phyloP scores from a whole-genome alignment of 2,888 invertebrate species.

The Teleiodes luculella region DNA sequence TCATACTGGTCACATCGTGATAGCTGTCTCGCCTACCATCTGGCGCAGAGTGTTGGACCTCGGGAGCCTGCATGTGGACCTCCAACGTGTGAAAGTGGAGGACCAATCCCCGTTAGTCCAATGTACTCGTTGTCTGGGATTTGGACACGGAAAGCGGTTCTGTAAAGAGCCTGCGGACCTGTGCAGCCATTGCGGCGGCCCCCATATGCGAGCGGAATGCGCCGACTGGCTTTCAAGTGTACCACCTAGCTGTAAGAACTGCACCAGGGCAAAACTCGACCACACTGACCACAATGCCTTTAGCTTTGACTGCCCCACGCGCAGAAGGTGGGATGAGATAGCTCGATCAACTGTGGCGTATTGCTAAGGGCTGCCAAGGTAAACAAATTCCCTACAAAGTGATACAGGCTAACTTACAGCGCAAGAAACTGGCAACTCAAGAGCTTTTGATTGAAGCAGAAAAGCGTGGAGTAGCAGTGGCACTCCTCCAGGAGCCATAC shows the following conservation, averaged over 20 bases:
- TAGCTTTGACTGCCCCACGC: not conserved
- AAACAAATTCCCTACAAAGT: no score
- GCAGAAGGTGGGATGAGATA: not conserved
- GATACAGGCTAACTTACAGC: conserved; percentile 10
- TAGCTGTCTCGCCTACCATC: not conserved
- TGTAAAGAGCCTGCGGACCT: not conserved
- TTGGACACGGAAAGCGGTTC: conserved; percentile 6
- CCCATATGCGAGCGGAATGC: conserved; percentile 1
- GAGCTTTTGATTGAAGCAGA: conserved; percentile 16
- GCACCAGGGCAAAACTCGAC: not conserved
- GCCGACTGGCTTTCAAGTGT: not conserved
- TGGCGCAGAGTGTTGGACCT: not conserved
- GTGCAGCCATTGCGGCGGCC: conserved; percentile 17
- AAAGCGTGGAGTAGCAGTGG: not conserved
- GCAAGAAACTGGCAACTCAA: conserved; percentile 14
- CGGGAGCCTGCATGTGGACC: not conserved
- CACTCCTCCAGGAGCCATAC: conserved; percentile 22
- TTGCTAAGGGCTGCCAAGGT: not conserved
- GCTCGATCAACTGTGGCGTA: conserved; percentile 1
- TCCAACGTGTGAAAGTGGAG: not conserved
- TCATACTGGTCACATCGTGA: not conserved
- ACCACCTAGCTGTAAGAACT: not conserved
- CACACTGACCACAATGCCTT: not conserved
- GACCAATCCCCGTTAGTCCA: conserved; percentile 12
- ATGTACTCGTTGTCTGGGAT: conserved; percentile 8